Base-by-base conservation (phyloP, 2,888 invertebrate species). In the Gymnocheta viridis region DNA sequence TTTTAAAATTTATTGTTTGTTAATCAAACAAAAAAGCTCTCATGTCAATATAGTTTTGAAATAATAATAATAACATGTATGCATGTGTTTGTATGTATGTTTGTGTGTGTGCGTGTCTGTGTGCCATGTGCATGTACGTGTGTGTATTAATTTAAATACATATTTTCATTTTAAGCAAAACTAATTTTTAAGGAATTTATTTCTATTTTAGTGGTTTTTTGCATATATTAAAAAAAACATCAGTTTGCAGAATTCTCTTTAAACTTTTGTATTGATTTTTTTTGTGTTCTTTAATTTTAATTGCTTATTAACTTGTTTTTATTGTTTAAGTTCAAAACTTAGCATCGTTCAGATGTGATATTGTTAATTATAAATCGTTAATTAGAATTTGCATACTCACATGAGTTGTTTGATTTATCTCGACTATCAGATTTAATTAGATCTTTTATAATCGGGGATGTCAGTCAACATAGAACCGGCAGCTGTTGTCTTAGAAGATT, bases 1-100 rank as follows among this genome's bases (percentile, higher is more conserved):
- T 17, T 44, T 17, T 44, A n/a, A 4, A 2, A 17, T 9, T 24
- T 22, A 17, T 24, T 72, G 19, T 10, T 24, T 72, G 19, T 10
- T 41, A 19, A 14, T 44, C 35, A 44, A 72, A 32, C 44, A 62
- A 47, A 47, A 17, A 27, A 35, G 0, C 60, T 27, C 35, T 62
- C 6, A 35, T 38, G 35, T 38, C 49, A 73, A 73, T 73, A 60
- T 73, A 60, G 62, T 73, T 73, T 60, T 27, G 35, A 27, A 49
- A 62, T 38, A 49, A 38, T 22, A 41, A 70, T 17, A 38, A 54
- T n/a, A n/a, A n/a, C n/a, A n/a, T n/a, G n/a, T n/a, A n/a, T n/a
- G n/a, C n/a, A n/a, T n/a, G n/a, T n/a, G n/a, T n/a, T n/a, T n/a
- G n/a, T n/a, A n/a, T n/a, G n/a, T n/a, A n/a, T n/a, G n/a, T n/a